These are phyloP conservation scores for Ctenopoma multispine DNA, from an alignment of 2,797 vertebrate genomes.

Conservation along the genomic window DNA sequence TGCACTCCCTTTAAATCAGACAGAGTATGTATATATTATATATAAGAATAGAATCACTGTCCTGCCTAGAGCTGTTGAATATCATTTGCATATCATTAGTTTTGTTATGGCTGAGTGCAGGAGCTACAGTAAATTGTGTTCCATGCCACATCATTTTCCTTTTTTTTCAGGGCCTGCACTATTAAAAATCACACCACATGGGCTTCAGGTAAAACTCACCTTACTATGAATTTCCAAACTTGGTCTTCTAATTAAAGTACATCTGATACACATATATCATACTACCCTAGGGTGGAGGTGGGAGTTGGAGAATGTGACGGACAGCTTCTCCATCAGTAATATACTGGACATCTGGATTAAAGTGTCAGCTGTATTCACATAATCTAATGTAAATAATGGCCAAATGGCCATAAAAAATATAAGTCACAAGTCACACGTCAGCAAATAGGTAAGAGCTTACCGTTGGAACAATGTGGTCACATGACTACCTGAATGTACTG, in stretches of 20 bases:
- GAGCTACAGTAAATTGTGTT: constrained; percentile 41
- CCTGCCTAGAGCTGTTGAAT: constrained; percentile 60
- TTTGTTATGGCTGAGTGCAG: constrained; percentile 47
- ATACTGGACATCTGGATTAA: background rate
- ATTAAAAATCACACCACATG: constrained; percentile 14
- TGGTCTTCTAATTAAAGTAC: too few relatives aligned
- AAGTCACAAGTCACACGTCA: too few relatives aligned
- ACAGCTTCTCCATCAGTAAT: too few relatives aligned
- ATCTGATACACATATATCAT: too few relatives aligned
- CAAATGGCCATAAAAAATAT: too few relatives aligned
- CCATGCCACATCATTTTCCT: constrained; percentile 17
- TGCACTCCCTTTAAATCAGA: constrained; percentile 34
- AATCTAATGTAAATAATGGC: too few relatives aligned
- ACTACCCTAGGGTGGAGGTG: too few relatives aligned
- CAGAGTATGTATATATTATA: constrained; percentile 17
- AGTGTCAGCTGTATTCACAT: background rate
- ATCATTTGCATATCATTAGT: constrained; percentile 70
- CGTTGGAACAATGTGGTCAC: too few relatives aligned
- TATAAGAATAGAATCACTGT: constrained; percentile 47
- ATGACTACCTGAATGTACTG: too few relatives aligned
- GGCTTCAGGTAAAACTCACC: constrained; percentile 26
- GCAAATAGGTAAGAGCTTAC: too few relatives aligned
- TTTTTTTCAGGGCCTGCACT: constrained; percentile 13
- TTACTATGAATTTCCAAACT: constrained; percentile 7
- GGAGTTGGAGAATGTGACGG: too few relatives aligned